These are phyloP conservation scores for Oreortyx pictus DNA, from an alignment of 2,797 vertebrate species.

Conservation along the genomic window DNA sequence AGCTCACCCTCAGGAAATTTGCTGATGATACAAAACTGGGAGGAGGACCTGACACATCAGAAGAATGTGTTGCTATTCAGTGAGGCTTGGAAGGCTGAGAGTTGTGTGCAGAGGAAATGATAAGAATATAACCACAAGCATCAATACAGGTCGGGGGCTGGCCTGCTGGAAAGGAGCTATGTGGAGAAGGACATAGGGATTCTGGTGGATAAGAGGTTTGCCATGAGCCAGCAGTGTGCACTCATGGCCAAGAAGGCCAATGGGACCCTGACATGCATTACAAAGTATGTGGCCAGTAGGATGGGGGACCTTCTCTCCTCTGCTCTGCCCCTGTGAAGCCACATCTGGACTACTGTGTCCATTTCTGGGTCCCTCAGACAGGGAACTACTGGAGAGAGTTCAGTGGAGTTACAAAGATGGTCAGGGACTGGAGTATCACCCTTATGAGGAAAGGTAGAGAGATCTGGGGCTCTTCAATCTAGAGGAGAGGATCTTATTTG, in stretches of 20 bases:
- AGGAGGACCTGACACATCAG: too few relatives aligned
- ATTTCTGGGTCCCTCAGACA: not conserved
- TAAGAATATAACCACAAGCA: not conserved
- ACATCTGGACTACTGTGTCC: not conserved
- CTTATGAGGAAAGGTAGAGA: not conserved
- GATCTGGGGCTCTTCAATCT: not conserved
- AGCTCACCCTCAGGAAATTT: too few relatives aligned
- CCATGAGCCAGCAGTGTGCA: too few relatives aligned
- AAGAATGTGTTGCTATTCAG: too few relatives aligned
- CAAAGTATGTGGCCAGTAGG: not conserved
- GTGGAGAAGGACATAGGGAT: not conserved
- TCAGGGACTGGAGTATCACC: not conserved
- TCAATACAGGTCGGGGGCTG: not conserved
- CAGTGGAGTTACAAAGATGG: not conserved
- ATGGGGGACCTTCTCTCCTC: not conserved
- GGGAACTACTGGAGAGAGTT: not conserved
- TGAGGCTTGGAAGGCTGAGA: too few relatives aligned
- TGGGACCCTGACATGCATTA: not conserved
- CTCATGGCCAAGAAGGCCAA: not conserved
- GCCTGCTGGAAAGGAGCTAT: not conserved
- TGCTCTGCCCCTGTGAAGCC: not conserved
- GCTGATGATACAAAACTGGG: too few relatives aligned
- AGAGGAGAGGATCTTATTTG: not conserved
- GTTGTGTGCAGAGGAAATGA: too few relatives aligned
- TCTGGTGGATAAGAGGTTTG: not conserved